These are phyloP conservation scores for Protaetia brevitarsis DNA, from an alignment of 1,140 invertebrate species.

Conservation along the genomic window DNA sequence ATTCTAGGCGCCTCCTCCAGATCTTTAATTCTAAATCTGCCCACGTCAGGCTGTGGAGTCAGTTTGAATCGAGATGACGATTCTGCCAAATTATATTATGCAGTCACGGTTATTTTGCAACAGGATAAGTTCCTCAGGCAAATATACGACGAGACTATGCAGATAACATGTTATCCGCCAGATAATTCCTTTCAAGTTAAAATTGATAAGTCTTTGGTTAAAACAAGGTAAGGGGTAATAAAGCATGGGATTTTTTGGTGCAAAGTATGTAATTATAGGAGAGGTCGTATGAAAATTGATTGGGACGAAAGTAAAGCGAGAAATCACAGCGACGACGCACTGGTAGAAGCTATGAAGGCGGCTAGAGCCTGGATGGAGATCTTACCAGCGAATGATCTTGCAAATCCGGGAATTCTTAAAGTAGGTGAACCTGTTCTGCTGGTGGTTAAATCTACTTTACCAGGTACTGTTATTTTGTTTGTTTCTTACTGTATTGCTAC, in stretches of 20 bases:
- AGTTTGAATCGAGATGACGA: constrained; percentile 53
- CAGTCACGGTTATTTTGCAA: constrained; percentile 64
- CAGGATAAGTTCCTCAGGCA: constrained; percentile 68
- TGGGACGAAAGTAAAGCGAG: constrained; percentile 32
- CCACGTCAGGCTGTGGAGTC: constrained; percentile 65
- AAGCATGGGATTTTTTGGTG: neutral
- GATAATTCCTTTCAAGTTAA: constrained; percentile 1
- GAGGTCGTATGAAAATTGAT: constrained; percentile 43
- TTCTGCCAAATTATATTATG: constrained; percentile 55
- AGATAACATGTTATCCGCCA: neutral
- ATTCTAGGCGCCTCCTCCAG: constrained; percentile 48
- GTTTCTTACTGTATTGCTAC: no score
- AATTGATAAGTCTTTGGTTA: no score
- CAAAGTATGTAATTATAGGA: constrained; percentile 37
- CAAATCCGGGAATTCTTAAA: constrained; percentile 55
- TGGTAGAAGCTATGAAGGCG: constrained; percentile 45
- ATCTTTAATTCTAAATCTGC: constrained; percentile 55
- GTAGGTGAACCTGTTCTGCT: constrained; percentile 70
- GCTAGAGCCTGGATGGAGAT: constrained; percentile 71
- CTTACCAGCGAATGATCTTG: constrained; percentile 50
- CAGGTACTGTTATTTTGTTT: constrained; percentile 50
- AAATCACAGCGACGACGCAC: constrained; percentile 2
- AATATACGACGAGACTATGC: constrained; percentile 62
- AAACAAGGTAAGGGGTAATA: no score
- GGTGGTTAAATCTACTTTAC: constrained; percentile 64